These are phyloP conservation scores for Lordiphosa collinella DNA, from an alignment of 1,140 invertebrate species.

Conservation along the genomic window DNA sequence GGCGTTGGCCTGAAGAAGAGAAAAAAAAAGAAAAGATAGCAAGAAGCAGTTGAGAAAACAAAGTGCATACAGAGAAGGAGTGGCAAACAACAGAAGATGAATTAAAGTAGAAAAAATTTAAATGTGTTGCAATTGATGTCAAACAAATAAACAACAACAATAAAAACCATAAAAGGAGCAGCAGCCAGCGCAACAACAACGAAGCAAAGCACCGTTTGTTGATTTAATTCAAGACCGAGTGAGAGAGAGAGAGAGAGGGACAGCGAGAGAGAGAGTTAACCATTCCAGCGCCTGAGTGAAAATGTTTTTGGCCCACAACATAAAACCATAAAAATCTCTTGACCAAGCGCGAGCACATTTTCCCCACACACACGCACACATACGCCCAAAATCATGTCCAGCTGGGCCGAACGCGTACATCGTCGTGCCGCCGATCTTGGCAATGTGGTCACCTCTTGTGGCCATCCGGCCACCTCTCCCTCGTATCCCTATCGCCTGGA, in stretches of 20 bases:
- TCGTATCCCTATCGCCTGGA: slow-evolving; percentile 90
- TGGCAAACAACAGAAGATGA: slow-evolving; percentile 48
- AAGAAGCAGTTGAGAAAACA: slow-evolving; percentile 45
- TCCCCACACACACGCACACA: slow-evolving; percentile 33
- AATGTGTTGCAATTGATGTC: slow-evolving; percentile 7
- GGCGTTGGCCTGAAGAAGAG: slow-evolving; percentile 33
- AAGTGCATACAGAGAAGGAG: slow-evolving; percentile 70
- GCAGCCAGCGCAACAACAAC: slow-evolving; percentile 28
- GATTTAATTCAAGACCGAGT: slow-evolving; percentile 26
- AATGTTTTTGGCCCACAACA: slow-evolving; percentile 63
- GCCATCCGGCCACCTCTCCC: slow-evolving; percentile 83
- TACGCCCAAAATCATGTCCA: slow-evolving; percentile 84
- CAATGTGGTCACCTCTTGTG: slow-evolving; percentile 93
- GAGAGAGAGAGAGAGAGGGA: slow-evolving; percentile 29
- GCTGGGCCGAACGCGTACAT: slow-evolving; percentile 94
- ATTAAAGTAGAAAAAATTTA: slow-evolving; percentile 43
- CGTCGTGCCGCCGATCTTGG: slow-evolving; percentile 91
- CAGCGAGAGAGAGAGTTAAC: slow-evolving; percentile 21
- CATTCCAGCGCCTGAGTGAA: slow-evolving; percentile 57
- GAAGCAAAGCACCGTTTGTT: slow-evolving; percentile 42
- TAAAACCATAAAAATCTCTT: slow-evolving; percentile 67
- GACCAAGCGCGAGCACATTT: slow-evolving; percentile 54
- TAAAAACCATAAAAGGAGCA: slow-evolving; percentile 18
- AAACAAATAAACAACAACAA: slow-evolving; percentile 22
- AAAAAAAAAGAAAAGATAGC: slow-evolving; percentile 33